Base-by-base conservation (phyloP, 2,888 invertebrate genomes). In the Ditula angustiorana region DNA sequence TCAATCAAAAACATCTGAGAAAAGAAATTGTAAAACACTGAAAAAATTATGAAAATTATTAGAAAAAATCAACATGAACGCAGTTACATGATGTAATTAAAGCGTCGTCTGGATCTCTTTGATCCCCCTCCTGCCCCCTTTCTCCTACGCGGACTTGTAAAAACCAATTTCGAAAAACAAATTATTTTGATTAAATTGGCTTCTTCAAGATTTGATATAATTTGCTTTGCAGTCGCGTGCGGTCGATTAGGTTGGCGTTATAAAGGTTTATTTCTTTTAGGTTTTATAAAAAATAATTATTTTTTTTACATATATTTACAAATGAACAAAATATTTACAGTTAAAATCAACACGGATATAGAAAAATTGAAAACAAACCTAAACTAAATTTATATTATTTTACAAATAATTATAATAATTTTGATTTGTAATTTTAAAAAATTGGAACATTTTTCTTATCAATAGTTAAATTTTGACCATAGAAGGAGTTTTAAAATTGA, bases 81-180 rank as follows among this genome's bases (percentile, higher is more conserved):
- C 19, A 41, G 41, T 41, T 41, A 41, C 41, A 41, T 41, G 41
- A 41, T 41, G 19, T 41, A 41, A 41, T 41, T 41, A 41, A 41
- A 41, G 19, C 41, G 16, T 41, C 41, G 41, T 41, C 41, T 3
- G 10, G 41, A 19, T 41, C 41, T 41, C 41, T 41, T 41, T 41
- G 41, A 41, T 41, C 19, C 41, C 41, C 41, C 41, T 26, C 19
- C 2, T 19, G 4, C 19, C 41, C 41, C 41, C 41, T 1, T 3
- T n/a, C n/a, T n/a, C n/a, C n/a, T n/a, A n/a, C n/a, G 19, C 2
- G 8, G 19, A 19, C 41, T 41, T 10, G 19, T 41, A 41, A 41
- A 41, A 41, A 41, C 41, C 41, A 41, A 41, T 41, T 41, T 41
- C 19, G 19, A 19, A 41, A 37, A 41, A 41, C 41, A 41, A 41